Evolutionary conservation across 2,797 vertebrate genomes (phyloP), one percentile per base, ranked within the genome.

Genomic region (Onychomys arenicola): DNA sequence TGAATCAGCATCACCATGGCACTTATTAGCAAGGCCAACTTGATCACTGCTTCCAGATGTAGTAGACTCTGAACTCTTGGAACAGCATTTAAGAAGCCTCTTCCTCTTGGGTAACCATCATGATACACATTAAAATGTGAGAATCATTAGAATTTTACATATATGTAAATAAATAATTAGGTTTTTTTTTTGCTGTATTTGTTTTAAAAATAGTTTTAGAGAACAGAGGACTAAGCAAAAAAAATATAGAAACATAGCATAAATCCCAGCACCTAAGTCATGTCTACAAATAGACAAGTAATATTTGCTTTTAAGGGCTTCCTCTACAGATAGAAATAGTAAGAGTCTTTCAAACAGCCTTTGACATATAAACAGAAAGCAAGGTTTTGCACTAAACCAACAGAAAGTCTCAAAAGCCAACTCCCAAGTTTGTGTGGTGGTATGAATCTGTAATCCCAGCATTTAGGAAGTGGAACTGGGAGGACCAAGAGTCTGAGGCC

Each of bases 131-230:
- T 65, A 81, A 93, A 87, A 46, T 87, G 32, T 80, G 23, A 95
- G 40, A 91, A 94, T 6, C 59, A 49, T 14, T 37, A 27, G 46
- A 75, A 63, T 67, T 91, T 89, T 65, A 55, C 32, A 59, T 25
- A 59, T 37, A 37, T 37, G 10, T 37, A 59, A 81, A 81, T 57
- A 81, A 90, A 92, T 40, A 86, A 76, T 65, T 82, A 52, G 0
- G 37, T n/a, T 73, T 61, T 7, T 61, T 7, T 57, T 93, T 49
- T 16, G 17, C 5, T n/a, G 40, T 32, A 10, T 2, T 55, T 82
- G 21, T 92, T 82, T 27, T 91, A 29, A 93, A 59, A 23, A 27
- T 80, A 43, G n/a, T 92, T 88, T 77, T 94, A 23, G 75, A 91
- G 55, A 84, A 75, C 3, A 95, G 29, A 96, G 4, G 61, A 92